Base-by-base conservation (phyloP, 2,888 invertebrate species). In the Keiferia lycopersicella region DNA sequence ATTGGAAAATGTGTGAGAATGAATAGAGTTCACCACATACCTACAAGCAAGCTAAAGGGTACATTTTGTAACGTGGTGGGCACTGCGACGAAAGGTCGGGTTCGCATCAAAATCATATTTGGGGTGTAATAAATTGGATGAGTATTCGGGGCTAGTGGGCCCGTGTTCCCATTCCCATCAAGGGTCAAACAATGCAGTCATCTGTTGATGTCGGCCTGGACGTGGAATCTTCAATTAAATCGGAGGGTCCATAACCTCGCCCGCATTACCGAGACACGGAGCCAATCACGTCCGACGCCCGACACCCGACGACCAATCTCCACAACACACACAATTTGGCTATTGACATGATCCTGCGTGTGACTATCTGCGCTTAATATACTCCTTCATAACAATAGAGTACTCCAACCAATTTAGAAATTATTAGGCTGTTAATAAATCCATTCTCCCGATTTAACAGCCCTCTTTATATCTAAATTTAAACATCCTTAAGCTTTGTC, bases 201-300 rank as follows among this genome's bases (percentile, higher is more conserved):
- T 76, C 76, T 78, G 76, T 70, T 67, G 69, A 70, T 71, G 73
- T 72, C 64, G 58, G 78, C 77, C 76, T 77, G 72, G 67, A 74
- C 71, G 78, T 79, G 82, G 84, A 82, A 83, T 84, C 81, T 86
- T 87, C 88, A 87, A 88, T 89, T 87, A 89, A 88, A 86, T 83
- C 88, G 80, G 84, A 80, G 84, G 83, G 87, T 84, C 83, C 85
- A 84, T 84, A 85, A 83, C 84, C 82, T 82, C 78, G 78, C 88
- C 89, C 89, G 88, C 86, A 88, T 88, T 82, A 82, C 82, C 74
- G 78, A 77, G 78, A 78, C 81, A 80, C 74, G 77, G 78, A 81
- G 76, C 85, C 88, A 88, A 88, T 88, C 85, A 86, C 77, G 74
- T 3, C 56, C 56, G 69, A 68, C 73, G 75, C 80, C 80, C 22